A percentile compares a stretch with the other conserved stretches of the same genome.
Conservation (phyloP, 2,113 vertebrate genomes). For the mouse (Mus musculus) region DNA sequence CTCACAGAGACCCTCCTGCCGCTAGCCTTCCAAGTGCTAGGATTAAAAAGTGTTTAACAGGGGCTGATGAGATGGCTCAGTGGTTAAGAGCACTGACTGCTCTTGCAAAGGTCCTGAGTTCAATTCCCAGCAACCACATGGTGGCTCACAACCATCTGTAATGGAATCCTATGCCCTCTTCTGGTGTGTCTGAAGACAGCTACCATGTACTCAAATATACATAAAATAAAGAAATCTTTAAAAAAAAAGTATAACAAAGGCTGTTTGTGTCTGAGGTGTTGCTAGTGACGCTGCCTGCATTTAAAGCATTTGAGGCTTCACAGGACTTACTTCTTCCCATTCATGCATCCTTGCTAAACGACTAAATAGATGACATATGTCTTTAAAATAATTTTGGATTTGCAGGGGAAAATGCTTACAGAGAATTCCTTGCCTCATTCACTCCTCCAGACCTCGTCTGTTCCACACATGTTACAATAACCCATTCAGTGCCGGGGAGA, state of each 20-base stretch:
- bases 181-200: too few relatives aligned
- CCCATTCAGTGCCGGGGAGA: background rate
- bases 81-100: too few relatives aligned
- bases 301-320: slow-evolving; percentile 17
- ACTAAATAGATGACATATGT: background rate
- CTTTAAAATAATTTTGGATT: slow-evolving; percentile 20
- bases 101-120: too few relatives aligned
- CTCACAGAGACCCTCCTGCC: background rate
- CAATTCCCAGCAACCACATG: too few relatives aligned
- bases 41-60: background rate
- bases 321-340: slow-evolving; percentile 4
- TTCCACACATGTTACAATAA: background rate
- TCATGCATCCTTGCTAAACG: background rate
- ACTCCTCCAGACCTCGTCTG: background rate
- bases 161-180: too few relatives aligned
- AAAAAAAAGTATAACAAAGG: background rate
- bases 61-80: too few relatives aligned
- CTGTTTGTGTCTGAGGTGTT: slow-evolving; percentile 8
- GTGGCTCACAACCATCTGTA: too few relatives aligned
- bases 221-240: too few relatives aligned
- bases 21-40: background rate
- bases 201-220: too few relatives aligned
- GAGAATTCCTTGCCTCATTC: background rate
- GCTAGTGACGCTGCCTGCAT: background rate
- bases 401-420: background rate